Percentiles rank a stretch among this genome's conserved stretches.
phyloP scores from a whole-genome alignment of 2,888 invertebrate genomes.

The Melolontha melolontha region DNA sequence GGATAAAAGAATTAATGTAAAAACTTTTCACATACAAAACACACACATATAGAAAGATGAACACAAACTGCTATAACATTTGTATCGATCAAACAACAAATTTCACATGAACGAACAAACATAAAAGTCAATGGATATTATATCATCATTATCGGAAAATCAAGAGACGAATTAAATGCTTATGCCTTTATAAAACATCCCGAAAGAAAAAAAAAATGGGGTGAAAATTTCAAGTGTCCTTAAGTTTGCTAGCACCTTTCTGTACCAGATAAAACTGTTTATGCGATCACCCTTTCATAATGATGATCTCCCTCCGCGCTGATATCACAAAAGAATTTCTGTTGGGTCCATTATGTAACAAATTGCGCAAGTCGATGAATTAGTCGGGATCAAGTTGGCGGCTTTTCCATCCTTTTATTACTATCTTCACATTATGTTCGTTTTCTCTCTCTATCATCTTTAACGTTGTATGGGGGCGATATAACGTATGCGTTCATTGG shows the following conservation, averaged over 20 bases:
- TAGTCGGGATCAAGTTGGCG: slow-evolving; percentile 55
- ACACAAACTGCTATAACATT: slow-evolving; percentile 11
- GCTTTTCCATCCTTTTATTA: slow-evolving; percentile 1
- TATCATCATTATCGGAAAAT: slow-evolving; percentile 48
- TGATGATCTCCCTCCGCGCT: slow-evolving; percentile 22
- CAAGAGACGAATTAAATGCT: slow-evolving; percentile 36
- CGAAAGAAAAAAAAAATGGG: slow-evolving; percentile 17
- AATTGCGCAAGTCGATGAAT: slow-evolving; percentile 61
- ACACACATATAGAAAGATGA: background rate
- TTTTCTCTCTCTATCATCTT: slow-evolving; percentile 21
- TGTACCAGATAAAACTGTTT: slow-evolving; percentile 55
- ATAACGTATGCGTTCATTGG: slow-evolving; percentile 13
- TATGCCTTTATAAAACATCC: slow-evolving; percentile 13
- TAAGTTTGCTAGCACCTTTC: slow-evolving; percentile 60
- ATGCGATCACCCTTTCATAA: slow-evolving; percentile 62
- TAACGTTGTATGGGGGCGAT: too few relatives aligned
- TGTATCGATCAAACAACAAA: slow-evolving; percentile 50
- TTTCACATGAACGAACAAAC: slow-evolving; percentile 49
- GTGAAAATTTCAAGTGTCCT: slow-evolving; percentile 54
- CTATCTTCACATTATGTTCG: too few relatives aligned
- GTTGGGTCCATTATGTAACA: slow-evolving; percentile 63
- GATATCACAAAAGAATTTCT: slow-evolving; percentile 58
- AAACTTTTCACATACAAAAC: slow-evolving; percentile 10
- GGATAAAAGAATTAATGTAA: slow-evolving; percentile 18
- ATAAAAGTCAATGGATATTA: slow-evolving; percentile 56